Percentiles rank a stretch among this genome's conserved stretches.
Conservation (phyloP, 1,140 invertebrate species). For the Oppia nitens region DNA sequence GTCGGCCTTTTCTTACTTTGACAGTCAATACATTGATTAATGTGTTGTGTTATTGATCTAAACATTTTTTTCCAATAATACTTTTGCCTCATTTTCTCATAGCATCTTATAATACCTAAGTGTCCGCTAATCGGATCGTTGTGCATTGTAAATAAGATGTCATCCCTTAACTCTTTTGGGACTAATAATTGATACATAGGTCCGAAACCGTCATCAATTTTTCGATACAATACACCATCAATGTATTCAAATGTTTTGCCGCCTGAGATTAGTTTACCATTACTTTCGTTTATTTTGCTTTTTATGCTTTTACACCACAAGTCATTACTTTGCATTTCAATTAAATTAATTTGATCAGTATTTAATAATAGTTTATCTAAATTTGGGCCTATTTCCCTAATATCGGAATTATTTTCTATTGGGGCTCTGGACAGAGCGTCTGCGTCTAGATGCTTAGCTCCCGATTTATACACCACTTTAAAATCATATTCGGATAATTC, state of each 20-base stretch:
- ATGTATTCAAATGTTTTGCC: background rate
- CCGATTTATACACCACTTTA: slow-evolving; percentile 10
- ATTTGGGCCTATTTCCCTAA: background rate
- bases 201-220: background rate
- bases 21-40: slow-evolving; percentile 18
- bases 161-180: slow-evolving; percentile 20
- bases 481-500: slow-evolving; percentile 9
- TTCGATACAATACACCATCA: background rate
- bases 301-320: background rate
- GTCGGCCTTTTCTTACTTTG: slow-evolving; percentile 16
- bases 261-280: background rate
- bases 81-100: slow-evolving; percentile 12
- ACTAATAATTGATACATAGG: background rate
- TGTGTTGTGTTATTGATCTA: slow-evolving; percentile 13
- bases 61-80: slow-evolving; percentile 20
- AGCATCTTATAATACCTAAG: slow-evolving; percentile 20
- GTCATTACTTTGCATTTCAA: background rate
- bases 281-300: background rate
- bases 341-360: background rate
- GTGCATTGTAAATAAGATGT: slow-evolving; percentile 33
- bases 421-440: slow-evolving; percentile 13
- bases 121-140: slow-evolving; percentile 18
- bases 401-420: background rate
- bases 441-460: slow-evolving; percentile 1
- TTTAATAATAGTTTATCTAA: background rate